Conservation (phyloP, 2,113 vertebrate species). For the Eulacestoma nigropectus region DNA sequence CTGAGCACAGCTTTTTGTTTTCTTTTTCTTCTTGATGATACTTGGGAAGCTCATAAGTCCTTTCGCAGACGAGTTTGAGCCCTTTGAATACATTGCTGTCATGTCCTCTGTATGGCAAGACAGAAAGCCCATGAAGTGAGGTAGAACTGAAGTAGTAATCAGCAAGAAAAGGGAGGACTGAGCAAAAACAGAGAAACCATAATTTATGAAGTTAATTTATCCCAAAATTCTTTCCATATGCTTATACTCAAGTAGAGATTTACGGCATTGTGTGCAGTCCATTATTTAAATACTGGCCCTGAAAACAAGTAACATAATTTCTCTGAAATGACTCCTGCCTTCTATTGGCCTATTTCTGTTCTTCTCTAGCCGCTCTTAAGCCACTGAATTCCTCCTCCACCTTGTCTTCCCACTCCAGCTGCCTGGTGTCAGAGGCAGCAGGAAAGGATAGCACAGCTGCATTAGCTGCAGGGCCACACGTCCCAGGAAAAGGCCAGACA, state of each 20-base stretch:
- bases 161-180: not conserved
- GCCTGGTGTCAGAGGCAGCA: not conserved
- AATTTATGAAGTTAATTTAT: conserved; percentile 30
- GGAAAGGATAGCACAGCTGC: not conserved
- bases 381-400: not conserved
- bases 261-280: not conserved
- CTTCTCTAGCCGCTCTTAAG: not conserved
- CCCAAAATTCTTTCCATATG: conserved; percentile 2
- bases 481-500: fast-evolving
- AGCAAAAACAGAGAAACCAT: conserved; percentile 26
- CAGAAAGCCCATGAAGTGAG: not conserved
- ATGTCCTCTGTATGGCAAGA: not conserved
- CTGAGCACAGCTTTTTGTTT: not conserved
- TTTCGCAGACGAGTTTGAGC: not conserved
- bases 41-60: not conserved
- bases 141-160: not conserved
- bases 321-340: not conserved
- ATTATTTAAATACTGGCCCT: not conserved
- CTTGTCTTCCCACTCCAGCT: not conserved
- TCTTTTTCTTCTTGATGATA: not conserved
- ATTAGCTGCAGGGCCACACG: fast-evolving
- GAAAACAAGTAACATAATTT: not conserved
- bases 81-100: not conserved
- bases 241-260: conserved; percentile 1
- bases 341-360: not conserved